These are phyloP conservation scores for Lacerta agilis DNA, from an alignment of 2,797 vertebrate species.

Conservation along the genomic window DNA sequence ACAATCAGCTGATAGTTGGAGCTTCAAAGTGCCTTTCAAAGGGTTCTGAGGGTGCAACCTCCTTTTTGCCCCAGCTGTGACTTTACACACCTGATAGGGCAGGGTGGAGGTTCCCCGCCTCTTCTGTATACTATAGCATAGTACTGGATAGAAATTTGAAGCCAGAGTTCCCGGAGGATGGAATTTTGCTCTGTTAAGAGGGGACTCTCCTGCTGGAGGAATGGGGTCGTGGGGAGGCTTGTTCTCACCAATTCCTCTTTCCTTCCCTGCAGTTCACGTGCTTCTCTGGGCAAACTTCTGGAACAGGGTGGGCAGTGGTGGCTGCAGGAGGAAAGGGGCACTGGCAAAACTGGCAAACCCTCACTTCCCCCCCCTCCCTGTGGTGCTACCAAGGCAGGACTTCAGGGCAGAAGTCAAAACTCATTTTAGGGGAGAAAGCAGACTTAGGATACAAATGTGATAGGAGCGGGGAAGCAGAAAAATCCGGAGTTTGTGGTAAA, in stretches of 20 bases:
- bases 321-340: too few species aligned
- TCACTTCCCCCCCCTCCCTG: background rate
- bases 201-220: background rate
- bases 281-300: background rate
- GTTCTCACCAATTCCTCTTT: background rate
- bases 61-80: too few species aligned
- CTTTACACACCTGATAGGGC: too few species aligned
- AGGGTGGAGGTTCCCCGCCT: too few species aligned
- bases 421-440: background rate
- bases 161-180: background rate
- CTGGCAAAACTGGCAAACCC: background rate
- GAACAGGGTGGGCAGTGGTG: background rate
- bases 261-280: background rate
- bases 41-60: too few species aligned
- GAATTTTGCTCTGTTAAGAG: background rate
- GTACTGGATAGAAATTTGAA: background rate
- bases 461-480: background rate
- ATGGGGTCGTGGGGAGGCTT: background rate
- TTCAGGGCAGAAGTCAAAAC: background rate
- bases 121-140: background rate
- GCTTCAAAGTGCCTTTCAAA: too few species aligned
- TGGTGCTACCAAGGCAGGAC: background rate
- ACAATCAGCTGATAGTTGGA: too few species aligned
- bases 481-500: background rate
- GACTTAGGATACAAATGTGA: background rate